These are phyloP conservation scores for Blomia tropicalis DNA, from an alignment of 2,888 invertebrate species.

Conservation along the genomic window DNA sequence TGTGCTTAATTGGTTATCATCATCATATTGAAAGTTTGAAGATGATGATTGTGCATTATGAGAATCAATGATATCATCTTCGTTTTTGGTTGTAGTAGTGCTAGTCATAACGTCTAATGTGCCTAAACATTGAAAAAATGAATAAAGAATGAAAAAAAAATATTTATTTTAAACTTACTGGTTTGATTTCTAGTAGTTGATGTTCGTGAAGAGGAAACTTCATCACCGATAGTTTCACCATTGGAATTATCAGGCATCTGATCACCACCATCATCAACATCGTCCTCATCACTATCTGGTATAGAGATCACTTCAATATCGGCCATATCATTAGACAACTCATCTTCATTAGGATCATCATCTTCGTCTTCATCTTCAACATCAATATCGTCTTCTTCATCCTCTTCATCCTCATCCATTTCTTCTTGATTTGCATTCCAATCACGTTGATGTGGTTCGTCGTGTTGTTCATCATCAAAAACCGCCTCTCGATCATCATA, in stretches of 20 bases:
- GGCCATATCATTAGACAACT: not conserved
- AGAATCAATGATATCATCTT: not conserved
- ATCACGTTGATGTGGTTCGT: not conserved
- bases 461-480: not conserved
- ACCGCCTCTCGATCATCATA: not conserved
- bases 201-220: not conserved
- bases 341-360: not conserved
- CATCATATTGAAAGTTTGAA: too few species aligned
- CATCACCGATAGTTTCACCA: not conserved
- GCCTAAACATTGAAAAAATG: not conserved
- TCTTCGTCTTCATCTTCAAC: not conserved
- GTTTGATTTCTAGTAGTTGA: not conserved
- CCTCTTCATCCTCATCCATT: constrained; percentile 28
- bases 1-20: too few species aligned
- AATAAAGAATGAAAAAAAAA: not conserved
- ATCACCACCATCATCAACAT: not conserved
- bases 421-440: constrained; percentile 30
- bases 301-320: not conserved
- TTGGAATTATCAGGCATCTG: not conserved
- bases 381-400: not conserved
- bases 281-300: not conserved
- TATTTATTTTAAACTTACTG: not conserved
- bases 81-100: not conserved
- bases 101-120: too few species aligned
- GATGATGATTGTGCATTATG: not conserved